Conservation (phyloP, 2,888 invertebrate genomes). For the Hecatera dysodea region DNA sequence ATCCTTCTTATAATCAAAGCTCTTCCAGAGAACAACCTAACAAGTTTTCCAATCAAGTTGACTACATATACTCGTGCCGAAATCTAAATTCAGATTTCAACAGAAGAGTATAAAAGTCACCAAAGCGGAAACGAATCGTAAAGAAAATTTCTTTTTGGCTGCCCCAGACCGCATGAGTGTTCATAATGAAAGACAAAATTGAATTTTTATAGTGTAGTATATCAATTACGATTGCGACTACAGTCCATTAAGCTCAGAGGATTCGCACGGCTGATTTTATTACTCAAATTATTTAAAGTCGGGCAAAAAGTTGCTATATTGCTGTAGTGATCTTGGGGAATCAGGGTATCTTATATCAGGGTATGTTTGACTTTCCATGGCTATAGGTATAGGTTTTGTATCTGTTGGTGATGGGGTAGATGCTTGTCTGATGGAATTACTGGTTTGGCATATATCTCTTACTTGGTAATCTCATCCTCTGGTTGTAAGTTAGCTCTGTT, state of each 20-base stretch:
- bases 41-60: background rate
- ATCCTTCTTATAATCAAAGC: background rate
- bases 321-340: slow-evolving; percentile 48
- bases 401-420: background rate
- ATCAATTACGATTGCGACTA: slow-evolving; percentile 60
- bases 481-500: too few relatives aligned
- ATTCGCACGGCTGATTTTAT: slow-evolving; percentile 76
- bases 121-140: slow-evolving; percentile 55
- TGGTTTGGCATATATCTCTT: background rate
- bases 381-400: background rate
- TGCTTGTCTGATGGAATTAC: background rate
- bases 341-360: slow-evolving; percentile 34
- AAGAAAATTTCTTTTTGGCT: slow-evolving; percentile 58
- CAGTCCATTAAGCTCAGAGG: slow-evolving; percentile 73
- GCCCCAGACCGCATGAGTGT: slow-evolving; percentile 49
- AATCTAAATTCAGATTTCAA: slow-evolving; percentile 35
- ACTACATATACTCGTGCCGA: background rate
- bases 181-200: slow-evolving; percentile 62
- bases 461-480: background rate
- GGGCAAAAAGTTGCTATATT: slow-evolving; percentile 51
- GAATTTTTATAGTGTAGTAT: slow-evolving; percentile 64
- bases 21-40: background rate
- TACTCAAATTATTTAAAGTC: slow-evolving; percentile 72
- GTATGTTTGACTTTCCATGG: slow-evolving; percentile 39
- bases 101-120: slow-evolving; percentile 31